Conservation (phyloP, 2,113 vertebrate species). For the Pangasianodon gigas region DNA sequence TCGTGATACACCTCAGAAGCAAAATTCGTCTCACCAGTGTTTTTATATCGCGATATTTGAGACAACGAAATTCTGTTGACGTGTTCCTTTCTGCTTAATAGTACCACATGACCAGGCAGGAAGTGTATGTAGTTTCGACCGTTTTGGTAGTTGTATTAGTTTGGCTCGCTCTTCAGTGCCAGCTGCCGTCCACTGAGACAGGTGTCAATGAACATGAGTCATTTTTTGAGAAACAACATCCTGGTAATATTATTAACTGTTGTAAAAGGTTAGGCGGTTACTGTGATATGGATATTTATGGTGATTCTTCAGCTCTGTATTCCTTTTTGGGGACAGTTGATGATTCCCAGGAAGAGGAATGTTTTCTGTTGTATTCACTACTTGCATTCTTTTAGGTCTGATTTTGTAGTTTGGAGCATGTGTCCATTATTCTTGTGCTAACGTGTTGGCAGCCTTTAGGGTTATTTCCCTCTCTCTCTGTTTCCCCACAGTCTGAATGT, state of each 20-base stretch:
- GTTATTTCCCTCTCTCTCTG: background rate
- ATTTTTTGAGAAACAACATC: background rate
- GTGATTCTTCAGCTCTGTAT: background rate
- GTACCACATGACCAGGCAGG: background rate
- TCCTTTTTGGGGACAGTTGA: background rate
- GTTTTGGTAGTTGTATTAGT: background rate
- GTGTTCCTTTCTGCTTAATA: background rate
- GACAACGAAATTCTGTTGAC: background rate
- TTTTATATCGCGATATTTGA: background rate
- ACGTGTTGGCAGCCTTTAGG: background rate
- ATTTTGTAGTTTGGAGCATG: background rate
- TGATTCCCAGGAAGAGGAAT: background rate
- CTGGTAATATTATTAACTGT: background rate
- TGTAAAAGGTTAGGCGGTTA: background rate
- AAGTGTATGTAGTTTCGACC: background rate
- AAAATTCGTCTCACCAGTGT: no score
- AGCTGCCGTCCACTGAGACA: background rate
- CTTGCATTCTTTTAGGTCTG: no score
- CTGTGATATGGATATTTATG: background rate
- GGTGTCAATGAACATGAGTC: background rate
- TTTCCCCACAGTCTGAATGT: background rate
- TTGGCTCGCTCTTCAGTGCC: background rate
- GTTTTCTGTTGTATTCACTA: no score
- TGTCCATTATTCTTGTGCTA: background rate
- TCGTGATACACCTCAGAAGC: no score